Evolutionary conservation across 2,888 invertebrate genomes (phyloP), one percentile per base, ranked within the genome.

Genomic region (Cryptocephalus moraei): DNA sequence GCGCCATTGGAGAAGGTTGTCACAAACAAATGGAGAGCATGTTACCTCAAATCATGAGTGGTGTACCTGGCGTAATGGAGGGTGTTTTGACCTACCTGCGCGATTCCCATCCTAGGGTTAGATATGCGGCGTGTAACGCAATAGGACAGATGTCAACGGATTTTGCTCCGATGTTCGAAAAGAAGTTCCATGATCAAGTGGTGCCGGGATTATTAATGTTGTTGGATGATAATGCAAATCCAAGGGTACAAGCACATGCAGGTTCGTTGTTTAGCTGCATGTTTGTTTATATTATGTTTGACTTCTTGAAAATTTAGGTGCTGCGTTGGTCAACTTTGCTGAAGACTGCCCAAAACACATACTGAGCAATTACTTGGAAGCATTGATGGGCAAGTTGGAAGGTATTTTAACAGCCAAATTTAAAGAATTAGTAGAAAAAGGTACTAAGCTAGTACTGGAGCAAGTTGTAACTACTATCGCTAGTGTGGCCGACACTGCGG

Each of bases 391-490:
- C 46, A 94, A 94, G 71, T 77, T 99, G 50, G 92, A 94, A 73
- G 77, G 78, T 1, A 91, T 96, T 55, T 76, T 99, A 39, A 91
- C 84, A 46, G 81, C 86, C 22, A 97, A 96, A 73, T 92, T 97
- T 68, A 91, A 91, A 67, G 94, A 95, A 77, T 76, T 97, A 55
- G 83, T 94, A 44, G 90, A 93, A 67, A 88, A 87, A 58, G 96
- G 95, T 43, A 94, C 90, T 10, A 97, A 97, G 70, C 76, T 97
- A 53, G 97, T 99, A 9, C 73, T 99, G 52, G 97, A 99, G 73
- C 99, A 99, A 74, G 86, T 93, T 44, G 94, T 97, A n/a, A 96
- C 96, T 0, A 96, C 97, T 4, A 91, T 99, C 55, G 97, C 99
- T 8, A 94, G 96, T 0, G 93, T 99, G 0, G 99, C 99, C 1